A percentile compares a stretch with the other conserved stretches of the same genome.
phyloP scores from a whole-genome alignment of 2,797 vertebrate genomes.

The Rhincodon typus region DNA sequence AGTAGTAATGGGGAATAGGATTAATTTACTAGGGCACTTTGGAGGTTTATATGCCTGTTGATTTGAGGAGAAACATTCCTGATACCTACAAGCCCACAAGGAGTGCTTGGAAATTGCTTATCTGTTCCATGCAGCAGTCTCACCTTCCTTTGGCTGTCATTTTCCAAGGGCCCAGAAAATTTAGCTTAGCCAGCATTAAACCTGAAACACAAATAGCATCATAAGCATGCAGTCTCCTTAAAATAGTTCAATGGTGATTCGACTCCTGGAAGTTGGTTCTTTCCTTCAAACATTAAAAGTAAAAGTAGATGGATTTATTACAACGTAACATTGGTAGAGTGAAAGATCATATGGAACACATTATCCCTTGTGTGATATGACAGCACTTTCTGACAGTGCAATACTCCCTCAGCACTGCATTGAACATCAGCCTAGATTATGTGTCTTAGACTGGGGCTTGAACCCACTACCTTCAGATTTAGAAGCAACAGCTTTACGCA shows the following conservation, averaged over 20 bases:
- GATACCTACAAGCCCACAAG: neutral
- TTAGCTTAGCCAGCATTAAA: neutral
- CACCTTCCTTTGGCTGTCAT: neutral
- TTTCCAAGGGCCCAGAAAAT: neutral
- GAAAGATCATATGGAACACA: neutral
- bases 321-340: neutral
- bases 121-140: neutral
- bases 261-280: neutral
- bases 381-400: neutral
- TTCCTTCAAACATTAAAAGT: neutral
- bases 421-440: neutral
- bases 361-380: neutral
- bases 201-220: neutral
- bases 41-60: neutral
- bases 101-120: neutral
- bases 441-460: neutral
- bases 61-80: neutral
- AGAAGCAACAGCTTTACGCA: neutral
- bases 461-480: neutral
- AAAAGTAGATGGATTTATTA: neutral
- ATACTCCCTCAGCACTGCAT: neutral
- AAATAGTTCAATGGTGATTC: neutral
- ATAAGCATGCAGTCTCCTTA: neutral
- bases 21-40: neutral
- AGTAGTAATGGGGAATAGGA: neutral